Conservation (phyloP, 2,888 invertebrate species). For the Microchrysa polita region DNA sequence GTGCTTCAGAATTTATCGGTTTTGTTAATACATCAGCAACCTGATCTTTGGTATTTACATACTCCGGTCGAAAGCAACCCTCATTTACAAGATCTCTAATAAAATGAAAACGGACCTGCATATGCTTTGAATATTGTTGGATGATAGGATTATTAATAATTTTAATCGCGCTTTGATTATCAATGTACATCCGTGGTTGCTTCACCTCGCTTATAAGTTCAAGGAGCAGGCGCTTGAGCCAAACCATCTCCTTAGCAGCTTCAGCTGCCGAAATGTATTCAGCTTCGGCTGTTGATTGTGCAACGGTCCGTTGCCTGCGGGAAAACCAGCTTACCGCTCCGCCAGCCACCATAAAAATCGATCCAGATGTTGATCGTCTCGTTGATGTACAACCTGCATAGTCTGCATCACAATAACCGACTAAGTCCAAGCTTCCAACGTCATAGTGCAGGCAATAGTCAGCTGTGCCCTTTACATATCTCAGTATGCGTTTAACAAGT, state of each 20-base stretch:
- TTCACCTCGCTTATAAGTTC: conserved; percentile 42
- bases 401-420: conserved; percentile 51
- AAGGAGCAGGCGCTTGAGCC: conserved; percentile 52
- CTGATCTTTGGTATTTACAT: conserved; percentile 18
- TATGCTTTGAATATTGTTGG: conserved; percentile 54
- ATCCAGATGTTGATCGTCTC: conserved; percentile 52
- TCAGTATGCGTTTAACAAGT: conserved; percentile 50
- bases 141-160: conserved; percentile 53
- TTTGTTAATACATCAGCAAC: conserved; percentile 32
- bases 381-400: conserved; percentile 50
- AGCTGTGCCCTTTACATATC: conserved; percentile 46
- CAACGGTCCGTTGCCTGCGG: conserved; percentile 54
- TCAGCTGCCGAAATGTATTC: conserved; percentile 56
- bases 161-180: conserved; percentile 53
- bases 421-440: conserved; percentile 12
- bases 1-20: not conserved
- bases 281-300: conserved; percentile 55
- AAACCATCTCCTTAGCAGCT: conserved; percentile 54
- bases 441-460: conserved; percentile 45
- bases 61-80: not conserved
- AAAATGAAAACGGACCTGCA: conserved; percentile 27
- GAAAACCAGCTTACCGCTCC: conserved; percentile 56
- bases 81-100: conserved; percentile 5
- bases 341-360: conserved; percentile 51
- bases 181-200: conserved; percentile 44